Evolutionary conservation across 2,888 invertebrate genomes (phyloP).

Genomic region (Criorhina ranunculi): DNA sequence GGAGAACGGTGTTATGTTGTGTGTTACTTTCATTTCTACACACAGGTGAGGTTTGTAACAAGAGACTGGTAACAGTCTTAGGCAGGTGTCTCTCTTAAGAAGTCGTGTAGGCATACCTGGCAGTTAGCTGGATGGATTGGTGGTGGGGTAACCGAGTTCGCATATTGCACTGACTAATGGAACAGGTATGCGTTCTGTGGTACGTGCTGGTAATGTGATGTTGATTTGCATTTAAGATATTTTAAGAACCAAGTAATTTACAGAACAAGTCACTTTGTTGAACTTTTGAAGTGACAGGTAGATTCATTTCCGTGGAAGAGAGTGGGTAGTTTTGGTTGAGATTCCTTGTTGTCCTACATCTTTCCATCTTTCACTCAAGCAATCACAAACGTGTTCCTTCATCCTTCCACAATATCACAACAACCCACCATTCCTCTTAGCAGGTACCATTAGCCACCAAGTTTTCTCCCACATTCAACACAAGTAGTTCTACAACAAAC

Average conservation of each 20-base stretch:
- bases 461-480: not conserved
- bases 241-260: conserved; percentile 35
- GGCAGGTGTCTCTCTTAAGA: conserved; percentile 73
- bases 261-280: not conserved
- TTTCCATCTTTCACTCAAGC: too few relatives aligned
- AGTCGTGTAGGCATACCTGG: not conserved
- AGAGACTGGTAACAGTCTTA: conserved; percentile 29
- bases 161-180: conserved; percentile 60
- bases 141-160: not conserved
- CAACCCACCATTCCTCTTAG: too few relatives aligned
- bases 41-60: conserved; percentile 50
- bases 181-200: conserved; percentile 20
- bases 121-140: not conserved
- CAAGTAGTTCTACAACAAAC: conserved; percentile 23
- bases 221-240: conserved; percentile 54
- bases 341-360: not conserved
- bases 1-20: conserved; percentile 66
- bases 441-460: too few relatives aligned
- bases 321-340: not conserved
- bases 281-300: conserved; percentile 8
- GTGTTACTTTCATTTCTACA: conserved; percentile 62
- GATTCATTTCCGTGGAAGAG: not conserved
- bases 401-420: not conserved
- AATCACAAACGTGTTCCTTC: not conserved
- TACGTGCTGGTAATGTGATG: not conserved